Conservation (phyloP, 2,888 invertebrate species). For the Anoncus sp. region DNA sequence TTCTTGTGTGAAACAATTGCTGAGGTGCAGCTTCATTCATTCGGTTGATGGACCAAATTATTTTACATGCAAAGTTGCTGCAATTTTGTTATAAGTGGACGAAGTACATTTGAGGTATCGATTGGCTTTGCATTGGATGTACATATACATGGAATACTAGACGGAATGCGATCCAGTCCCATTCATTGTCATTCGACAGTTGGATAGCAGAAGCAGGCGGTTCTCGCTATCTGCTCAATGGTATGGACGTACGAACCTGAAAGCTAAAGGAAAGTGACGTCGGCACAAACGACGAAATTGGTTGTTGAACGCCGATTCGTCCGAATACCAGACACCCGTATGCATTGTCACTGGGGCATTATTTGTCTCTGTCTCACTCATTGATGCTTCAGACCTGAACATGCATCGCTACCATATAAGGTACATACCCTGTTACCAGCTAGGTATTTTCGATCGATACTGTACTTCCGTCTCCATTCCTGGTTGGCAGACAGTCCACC, state of each 20-base stretch:
- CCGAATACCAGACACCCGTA: constrained; percentile 46
- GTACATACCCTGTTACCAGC: constrained; percentile 26
- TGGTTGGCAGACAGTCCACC: constrained; percentile 37
- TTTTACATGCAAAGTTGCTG: not conserved
- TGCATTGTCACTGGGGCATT: constrained; percentile 23
- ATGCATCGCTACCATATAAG: constrained; percentile 12
- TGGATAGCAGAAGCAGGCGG: not conserved
- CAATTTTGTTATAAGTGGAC: not conserved
- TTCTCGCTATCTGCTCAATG: constrained; percentile 8
- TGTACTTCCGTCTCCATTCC: constrained; percentile 52
- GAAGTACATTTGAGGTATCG: not conserved
- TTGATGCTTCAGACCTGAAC: constrained; percentile 22
- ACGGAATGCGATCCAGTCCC: constrained; percentile 14
- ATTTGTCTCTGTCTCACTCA: constrained; percentile 12
- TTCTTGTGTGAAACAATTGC: not conserved
- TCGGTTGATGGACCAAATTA: not conserved
- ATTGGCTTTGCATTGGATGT: not conserved
- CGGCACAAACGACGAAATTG: constrained; percentile 59
- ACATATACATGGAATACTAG: constrained; percentile 1
- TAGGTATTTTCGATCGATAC: constrained; percentile 72
- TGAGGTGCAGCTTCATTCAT: not conserved
- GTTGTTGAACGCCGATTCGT: constrained; percentile 54
- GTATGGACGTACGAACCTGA: not conserved
- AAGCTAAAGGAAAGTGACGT: constrained; percentile 38
- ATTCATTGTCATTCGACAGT: constrained; percentile 37